phyloP scores from a whole-genome alignment of 1,140 invertebrate genomes.

The Drosophila baimaii region DNA sequence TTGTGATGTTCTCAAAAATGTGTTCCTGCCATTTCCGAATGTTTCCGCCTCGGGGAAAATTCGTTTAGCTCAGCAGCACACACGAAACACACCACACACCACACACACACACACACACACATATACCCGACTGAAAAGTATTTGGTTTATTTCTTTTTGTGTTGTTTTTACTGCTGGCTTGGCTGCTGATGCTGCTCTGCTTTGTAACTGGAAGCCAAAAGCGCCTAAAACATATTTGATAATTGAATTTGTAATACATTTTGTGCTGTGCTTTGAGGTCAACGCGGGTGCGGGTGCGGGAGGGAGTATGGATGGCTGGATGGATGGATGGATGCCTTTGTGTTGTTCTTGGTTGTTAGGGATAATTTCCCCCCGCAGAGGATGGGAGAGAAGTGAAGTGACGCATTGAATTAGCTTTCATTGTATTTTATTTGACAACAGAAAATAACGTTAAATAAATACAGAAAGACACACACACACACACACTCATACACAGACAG shows the following conservation, averaged over 20 bases:
- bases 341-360: slow-evolving; percentile 53
- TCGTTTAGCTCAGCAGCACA: slow-evolving; percentile 2
- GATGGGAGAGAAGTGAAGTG: slow-evolving; percentile 14
- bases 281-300: neutral
- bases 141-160: slow-evolving; percentile 22
- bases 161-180: slow-evolving; percentile 16
- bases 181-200: slow-evolving; percentile 8
- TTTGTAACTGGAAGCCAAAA: slow-evolving; percentile 44
- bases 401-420: slow-evolving; percentile 62
- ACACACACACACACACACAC: neutral
- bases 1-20: slow-evolving; percentile 23
- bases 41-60: slow-evolving; percentile 26
- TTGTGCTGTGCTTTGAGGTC: slow-evolving; percentile 57
- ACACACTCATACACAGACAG: slow-evolving; percentile 12
- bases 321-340: slow-evolving; percentile 16
- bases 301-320: neutral
- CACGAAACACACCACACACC: neutral
- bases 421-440: slow-evolving; percentile 73
- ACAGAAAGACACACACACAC: slow-evolving; percentile 28
- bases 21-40: slow-evolving; percentile 40
- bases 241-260: slow-evolving; percentile 80
- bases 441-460: slow-evolving; percentile 75
- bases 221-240: slow-evolving; percentile 71
- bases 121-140: slow-evolving; percentile 42
- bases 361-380: slow-evolving; percentile 41